Evolutionary conservation across 1,140 invertebrate species (phyloP).

Genomic region (Monochamus saltuarius): DNA sequence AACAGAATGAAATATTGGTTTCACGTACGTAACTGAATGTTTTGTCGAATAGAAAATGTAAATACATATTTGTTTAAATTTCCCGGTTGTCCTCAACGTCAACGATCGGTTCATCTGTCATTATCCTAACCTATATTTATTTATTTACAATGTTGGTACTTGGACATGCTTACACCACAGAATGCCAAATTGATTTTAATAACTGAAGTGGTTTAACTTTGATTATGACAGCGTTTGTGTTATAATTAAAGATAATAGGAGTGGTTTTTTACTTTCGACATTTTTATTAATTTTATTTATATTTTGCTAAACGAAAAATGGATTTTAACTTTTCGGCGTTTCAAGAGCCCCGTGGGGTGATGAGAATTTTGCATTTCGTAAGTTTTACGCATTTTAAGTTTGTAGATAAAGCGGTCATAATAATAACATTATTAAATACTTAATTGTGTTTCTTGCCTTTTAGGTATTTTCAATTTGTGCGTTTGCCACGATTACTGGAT

Average conservation of each 20-base stretch:
- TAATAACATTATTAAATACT: background rate
- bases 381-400: constrained; percentile 24
- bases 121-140: too few species aligned
- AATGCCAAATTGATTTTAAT: too few species aligned
- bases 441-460: constrained; percentile 37
- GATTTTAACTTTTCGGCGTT: constrained; percentile 57
- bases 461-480: constrained; percentile 61
- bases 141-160: too few species aligned
- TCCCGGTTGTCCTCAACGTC: too few species aligned
- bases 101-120: too few species aligned
- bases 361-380: constrained; percentile 61
- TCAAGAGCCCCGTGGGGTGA: constrained; percentile 62
- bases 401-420: background rate
- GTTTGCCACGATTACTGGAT: constrained; percentile 60
- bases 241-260: background rate
- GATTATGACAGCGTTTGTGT: too few species aligned
- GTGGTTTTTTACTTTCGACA: background rate
- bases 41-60: too few species aligned
- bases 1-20: too few species aligned
- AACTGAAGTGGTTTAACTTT: too few species aligned
- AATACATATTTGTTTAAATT: too few species aligned
- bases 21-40: too few species aligned
- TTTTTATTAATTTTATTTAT: constrained; percentile 1
- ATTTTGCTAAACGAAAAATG: constrained; percentile 35
- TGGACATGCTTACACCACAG: too few species aligned